Percentiles rank a stretch among this genome's conserved stretches.
Conservation (phyloP, 2,113 vertebrate species). For the Atrichornis clamosus region DNA sequence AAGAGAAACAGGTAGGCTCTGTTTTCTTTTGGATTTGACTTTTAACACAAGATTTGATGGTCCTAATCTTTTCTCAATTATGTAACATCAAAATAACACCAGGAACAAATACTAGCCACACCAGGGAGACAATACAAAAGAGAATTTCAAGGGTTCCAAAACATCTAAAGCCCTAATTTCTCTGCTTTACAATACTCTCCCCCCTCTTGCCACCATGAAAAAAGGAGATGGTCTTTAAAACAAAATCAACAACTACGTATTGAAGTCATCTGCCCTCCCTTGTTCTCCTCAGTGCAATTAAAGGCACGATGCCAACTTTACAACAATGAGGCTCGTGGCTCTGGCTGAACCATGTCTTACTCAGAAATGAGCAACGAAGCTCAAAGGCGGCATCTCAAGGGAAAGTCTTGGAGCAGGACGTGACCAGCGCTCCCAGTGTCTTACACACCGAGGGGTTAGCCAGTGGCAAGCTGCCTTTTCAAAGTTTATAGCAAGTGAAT, state of each 20-base stretch:
- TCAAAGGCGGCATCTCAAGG: neutral
- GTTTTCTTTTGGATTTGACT: neutral
- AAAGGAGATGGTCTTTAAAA: neutral
- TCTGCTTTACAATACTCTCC: neutral
- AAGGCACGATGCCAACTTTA: neutral
- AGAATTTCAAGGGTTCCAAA: neutral
- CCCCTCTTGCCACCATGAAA: neutral
- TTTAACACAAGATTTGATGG: neutral
- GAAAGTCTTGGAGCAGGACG: neutral
- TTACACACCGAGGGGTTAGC: neutral
- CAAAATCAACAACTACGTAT: neutral
- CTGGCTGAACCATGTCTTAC: neutral
- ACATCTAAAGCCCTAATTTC: neutral
- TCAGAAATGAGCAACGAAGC: neutral
- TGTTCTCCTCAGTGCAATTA: neutral
- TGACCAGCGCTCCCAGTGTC: neutral
- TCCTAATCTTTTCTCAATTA: conserved; percentile 9
- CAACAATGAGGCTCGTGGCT: neutral
- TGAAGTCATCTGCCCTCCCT: neutral
- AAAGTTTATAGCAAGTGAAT: neutral
- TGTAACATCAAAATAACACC: neutral
- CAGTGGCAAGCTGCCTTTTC: neutral
- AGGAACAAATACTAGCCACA: neutral
- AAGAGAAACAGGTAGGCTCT: neutral
- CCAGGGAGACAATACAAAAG: neutral